A percentile compares a stretch with the other conserved stretches of the same genome.
phyloP scores from a whole-genome alignment of 2,888 invertebrate species.

The Drosophila falleni region DNA sequence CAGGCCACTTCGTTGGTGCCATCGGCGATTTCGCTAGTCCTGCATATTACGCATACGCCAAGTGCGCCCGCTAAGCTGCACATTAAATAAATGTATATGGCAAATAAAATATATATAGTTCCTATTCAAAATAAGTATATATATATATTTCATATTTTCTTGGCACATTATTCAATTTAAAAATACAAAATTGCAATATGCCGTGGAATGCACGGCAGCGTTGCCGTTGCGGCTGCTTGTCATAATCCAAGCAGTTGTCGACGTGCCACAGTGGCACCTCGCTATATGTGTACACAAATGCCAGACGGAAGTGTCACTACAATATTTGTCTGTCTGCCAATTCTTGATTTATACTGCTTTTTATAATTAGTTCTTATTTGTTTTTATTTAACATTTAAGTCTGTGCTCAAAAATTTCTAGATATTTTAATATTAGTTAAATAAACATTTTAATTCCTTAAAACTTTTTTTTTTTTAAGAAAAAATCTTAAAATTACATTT shows the following conservation, averaged over 20 bases:
- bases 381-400: too few relatives aligned
- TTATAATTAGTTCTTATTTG: too few relatives aligned
- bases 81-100: slow-evolving; percentile 19
- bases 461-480: too few relatives aligned
- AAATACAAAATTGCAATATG: slow-evolving; percentile 75
- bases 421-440: too few relatives aligned
- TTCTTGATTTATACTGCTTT: neutral
- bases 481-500: too few relatives aligned
- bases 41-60: slow-evolving; percentile 29
- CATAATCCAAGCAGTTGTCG: slow-evolving; percentile 69
- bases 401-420: too few relatives aligned
- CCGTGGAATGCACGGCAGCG: slow-evolving; percentile 73
- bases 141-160: slow-evolving; percentile 66
- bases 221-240: slow-evolving; percentile 71
- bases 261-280: slow-evolving; percentile 40
- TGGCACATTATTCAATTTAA: slow-evolving; percentile 79
- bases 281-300: neutral
- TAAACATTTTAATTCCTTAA: too few relatives aligned
- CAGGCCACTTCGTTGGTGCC: slow-evolving; percentile 60
- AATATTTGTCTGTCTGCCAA: neutral
- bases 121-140: slow-evolving; percentile 27
- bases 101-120: slow-evolving; percentile 26
- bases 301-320: neutral
- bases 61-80: slow-evolving; percentile 16
- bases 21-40: slow-evolving; percentile 51